These are phyloP conservation scores for Micrastur ruficollis DNA, from an alignment of 2,797 vertebrate species.

Conservation along the genomic window DNA sequence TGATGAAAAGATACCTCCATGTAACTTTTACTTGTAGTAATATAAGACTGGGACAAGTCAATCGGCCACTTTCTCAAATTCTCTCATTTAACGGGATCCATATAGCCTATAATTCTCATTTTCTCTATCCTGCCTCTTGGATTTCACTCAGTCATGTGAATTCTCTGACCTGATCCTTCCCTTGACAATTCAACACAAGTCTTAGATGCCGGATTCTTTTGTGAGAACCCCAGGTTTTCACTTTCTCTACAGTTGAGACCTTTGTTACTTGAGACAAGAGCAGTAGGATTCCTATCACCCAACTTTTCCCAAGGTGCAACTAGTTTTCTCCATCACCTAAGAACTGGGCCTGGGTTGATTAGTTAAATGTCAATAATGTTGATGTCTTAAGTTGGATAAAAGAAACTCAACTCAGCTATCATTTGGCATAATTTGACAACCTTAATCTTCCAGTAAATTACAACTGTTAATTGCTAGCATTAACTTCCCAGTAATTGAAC, in stretches of 20 bases:
- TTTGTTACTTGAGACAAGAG: constrained; percentile 10
- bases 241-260: neutral
- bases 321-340: neutral
- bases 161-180: constrained; percentile 12
- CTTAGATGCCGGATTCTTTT: neutral
- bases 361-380: neutral
- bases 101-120: neutral
- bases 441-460: constrained; percentile 30
- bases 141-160: constrained; percentile 8
- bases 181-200: neutral
- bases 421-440: constrained; percentile 33
- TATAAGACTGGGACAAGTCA: neutral
- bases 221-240: neutral
- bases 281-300: neutral
- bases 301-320: neutral
- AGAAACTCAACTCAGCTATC: neutral
- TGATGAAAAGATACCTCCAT: neutral
- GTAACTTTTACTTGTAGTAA: neutral
- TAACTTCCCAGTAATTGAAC: neutral
- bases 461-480: neutral
- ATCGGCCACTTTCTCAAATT: neutral
- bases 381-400: constrained; percentile 30
- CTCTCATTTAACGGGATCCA: neutral
- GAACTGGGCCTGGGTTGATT: neutral
- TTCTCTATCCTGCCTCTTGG: neutral